Base-by-base conservation (phyloP, 1,140 invertebrate species). In the Neodiprion fabricii region DNA sequence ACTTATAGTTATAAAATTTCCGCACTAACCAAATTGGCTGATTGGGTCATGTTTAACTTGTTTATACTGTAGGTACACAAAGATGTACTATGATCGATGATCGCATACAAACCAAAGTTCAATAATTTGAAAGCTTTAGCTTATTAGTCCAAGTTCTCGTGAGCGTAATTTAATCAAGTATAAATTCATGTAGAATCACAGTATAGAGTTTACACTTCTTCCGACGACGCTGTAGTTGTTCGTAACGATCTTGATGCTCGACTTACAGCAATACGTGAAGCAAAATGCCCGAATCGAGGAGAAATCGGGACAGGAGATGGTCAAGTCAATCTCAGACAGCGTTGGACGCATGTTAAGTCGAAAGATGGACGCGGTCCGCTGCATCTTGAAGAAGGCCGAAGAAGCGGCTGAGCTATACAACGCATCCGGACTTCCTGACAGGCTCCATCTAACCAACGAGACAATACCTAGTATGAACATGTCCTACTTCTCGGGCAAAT, bases 321-420 rank as follows among this genome's bases (percentile, higher is more conserved):
- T 96, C 72, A 90, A 91, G 70, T 92, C 92, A 48, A 95, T 96
- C 66, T 91, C 93, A 28, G 90, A 91, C 66, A 95, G 93, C 75
- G 92, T 96, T 53, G 91, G 92, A 69, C 91, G 91, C 14, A 95
- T 96, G 94, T 88, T 96, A 70, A 91, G 93, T 61, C 90, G 93
- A 71, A 96, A 96, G 91, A 95, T 95, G 89, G 94, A 96, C 77
- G 95, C 95, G 28, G 92, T 96, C 67, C 91, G 93, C 89, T 95
- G 94, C 79, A 94, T 96, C 75, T 91, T 92, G 75, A 89, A 91
- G 67, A 90, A 88, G 65, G 94, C 95, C 1, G 94, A 95, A 84
- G 81, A 87, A 1, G 80, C 90, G 28, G 91, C 93, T 1, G 90
- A 92, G 82, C 85, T 90, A 61, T 93, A 92, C 80, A 88, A 90